Base-by-base conservation (phyloP, 2,888 invertebrate species). In the Hypsopygia costalis region DNA sequence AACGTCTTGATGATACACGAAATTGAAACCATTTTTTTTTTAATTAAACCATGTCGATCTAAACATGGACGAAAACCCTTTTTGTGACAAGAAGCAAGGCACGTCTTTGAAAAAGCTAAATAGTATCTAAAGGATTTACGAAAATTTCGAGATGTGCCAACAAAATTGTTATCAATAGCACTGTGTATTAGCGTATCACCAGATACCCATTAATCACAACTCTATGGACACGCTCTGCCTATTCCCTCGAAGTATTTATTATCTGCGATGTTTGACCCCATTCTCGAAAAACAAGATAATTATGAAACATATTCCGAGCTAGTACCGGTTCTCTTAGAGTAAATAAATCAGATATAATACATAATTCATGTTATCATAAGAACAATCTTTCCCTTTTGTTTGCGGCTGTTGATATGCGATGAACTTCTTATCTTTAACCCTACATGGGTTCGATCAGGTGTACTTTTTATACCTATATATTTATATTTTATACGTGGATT, bases 181-280 rank as follows among this genome's bases (percentile, higher is more conserved):
- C 62, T 62, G 71, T 78, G 75, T 75, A 81, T 74, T 72, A 74
- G 58, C 61, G 68, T 68, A 77, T 78, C 36, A 36, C 36, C 20
- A 36, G 28, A 36, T 36, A 29, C 11, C 21, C 30, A 37, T 37
- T 29, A 37, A 37, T 37, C 36, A 37, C 36, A 22, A n/a, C 25
- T 25, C n/a, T n/a, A n/a, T n/a, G n/a, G n/a, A n/a, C n/a, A n/a
- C n/a, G n/a, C n/a, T n/a, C 6, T 25, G 25, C 8, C 6, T 30
- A 37, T 22, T 22, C 22, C 11, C 21, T 10, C 10, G 8, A 10
- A 21, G n/a, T n/a, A n/a, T n/a, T 9, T 36, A 25, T 37, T 37
- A 37, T 33, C 39, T 33, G 25, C 5, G 11, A 33, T 9, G 12
- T 27, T n/a, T 34, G 39, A 39, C 39, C 39, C 33, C 25, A 16